Base-by-base conservation (phyloP, 2,113 vertebrate species). In the Aphyosemion australe region DNA sequence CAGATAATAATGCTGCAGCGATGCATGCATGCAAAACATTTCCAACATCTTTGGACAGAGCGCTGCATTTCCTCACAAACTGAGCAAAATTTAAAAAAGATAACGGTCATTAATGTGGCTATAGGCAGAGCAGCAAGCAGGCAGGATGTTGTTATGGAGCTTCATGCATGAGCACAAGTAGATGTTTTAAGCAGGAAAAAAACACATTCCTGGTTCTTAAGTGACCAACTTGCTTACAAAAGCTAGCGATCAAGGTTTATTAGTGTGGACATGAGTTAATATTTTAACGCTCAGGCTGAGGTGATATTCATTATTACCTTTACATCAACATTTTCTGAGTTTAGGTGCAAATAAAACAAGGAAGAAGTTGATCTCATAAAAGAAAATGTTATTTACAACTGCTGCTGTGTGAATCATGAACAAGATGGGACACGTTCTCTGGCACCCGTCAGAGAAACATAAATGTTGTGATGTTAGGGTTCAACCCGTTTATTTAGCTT, bases 1-100 rank as follows among this genome's bases (percentile, higher is more conserved):
- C 6, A 0, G 49, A 21, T 70, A 69, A 51, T 20, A 70, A 66
- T 49, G 65, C 8, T 8, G 15, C 53, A 16, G 49, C 45, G 57
- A 26, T 70, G 52, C 14, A 66, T 46, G 5, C 53, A 46, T 19
- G 46, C 9, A n/a, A 19, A 18, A 48, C 46, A 48, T 46, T 11
- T 19, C 18, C 16, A 18, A 18, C 9, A 42, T 42, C 11, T 13
- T 5, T 37, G 34, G 9, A 3, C 34, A 37, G 7, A 37, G 26
- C 26, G 26, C 26, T 26, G 26, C 26, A 26, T 26, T 26, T 26
- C 26, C 26, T 26, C 26, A 26, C 34, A 37, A 37, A 7, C 6
- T 37, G 34, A 37, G 6, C 41, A 42, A 12, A n/a, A 42, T 42
- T 12, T 42, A 10, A 8, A 39, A 39, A 39, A 4, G 11, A n/a